Evolutionary conservation across 2,113 vertebrate species (phyloP).

Genomic region (Pterocles orientalis): DNA sequence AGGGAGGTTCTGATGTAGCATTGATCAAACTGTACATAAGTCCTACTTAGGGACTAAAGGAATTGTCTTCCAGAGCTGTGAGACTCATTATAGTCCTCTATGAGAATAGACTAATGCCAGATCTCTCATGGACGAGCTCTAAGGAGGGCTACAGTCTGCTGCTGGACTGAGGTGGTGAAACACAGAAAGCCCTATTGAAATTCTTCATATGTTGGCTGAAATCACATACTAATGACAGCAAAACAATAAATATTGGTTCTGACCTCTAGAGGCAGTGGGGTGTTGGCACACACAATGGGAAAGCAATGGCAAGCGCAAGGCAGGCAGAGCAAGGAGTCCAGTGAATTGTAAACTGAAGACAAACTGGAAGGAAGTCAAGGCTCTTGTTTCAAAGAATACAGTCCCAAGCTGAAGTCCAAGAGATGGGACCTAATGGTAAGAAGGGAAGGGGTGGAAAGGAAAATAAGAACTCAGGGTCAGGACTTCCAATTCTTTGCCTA

Average conservation of each 20-base stretch:
- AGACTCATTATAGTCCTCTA: background rate
- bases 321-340: background rate
- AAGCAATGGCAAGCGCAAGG: accelerated
- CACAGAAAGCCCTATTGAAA: background rate
- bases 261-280: background rate
- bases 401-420: background rate
- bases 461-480: background rate
- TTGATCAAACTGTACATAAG: background rate
- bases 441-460: background rate
- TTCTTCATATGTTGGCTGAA: background rate
- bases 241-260: background rate
- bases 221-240: background rate
- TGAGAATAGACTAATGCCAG: background rate
- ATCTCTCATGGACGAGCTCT: background rate
- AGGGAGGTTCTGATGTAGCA: background rate
- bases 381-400: background rate
- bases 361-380: background rate
- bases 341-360: background rate
- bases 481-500: background rate
- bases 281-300: background rate
- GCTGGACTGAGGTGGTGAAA: background rate
- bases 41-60: background rate
- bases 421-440: background rate
- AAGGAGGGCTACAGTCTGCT: background rate
- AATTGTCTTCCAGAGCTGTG: background rate